Evolutionary conservation across 2,797 vertebrate genomes (phyloP), one percentile per base, ranked within the genome.

Genomic region (Trachurus trachurus): DNA sequence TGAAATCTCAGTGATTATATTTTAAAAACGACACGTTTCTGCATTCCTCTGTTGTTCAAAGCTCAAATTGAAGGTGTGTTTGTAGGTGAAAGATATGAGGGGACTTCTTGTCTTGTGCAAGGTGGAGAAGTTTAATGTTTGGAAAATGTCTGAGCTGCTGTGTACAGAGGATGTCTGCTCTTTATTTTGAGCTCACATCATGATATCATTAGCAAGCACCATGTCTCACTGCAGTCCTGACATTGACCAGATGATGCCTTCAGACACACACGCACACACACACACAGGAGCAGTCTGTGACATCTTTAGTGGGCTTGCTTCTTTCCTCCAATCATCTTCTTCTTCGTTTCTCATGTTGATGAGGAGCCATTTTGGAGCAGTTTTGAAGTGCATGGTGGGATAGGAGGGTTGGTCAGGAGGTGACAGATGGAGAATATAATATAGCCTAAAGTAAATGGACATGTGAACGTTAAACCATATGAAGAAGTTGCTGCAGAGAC

Each of bases 181-280:
- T n/a, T 67, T 73, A 76, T 57, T 66, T 44, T 34, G 9, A 56
- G 49, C 59, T 21, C 37, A 34, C 26, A 15, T 66, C 1, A 13
- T 63, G 63, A 63, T 59, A 37, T 61, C 21, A 76, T 74, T 54
- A 56, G 59, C 1, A 11, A 45, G 37, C 21, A 12, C 53, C 44
- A 2, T 61, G 77, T 21, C 59, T 72, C 60, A 1, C 64, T 52
- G 6, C 68, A 67, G 52, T 63, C 19, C 2, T 53, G 54, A 80
- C 70, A 68, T 39, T 78, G 49, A 65, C 47, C 76, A 74, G 56
- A 70, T 45, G 40, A 72, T 50, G 59, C 54, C 49, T 66, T 29
- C 34, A 71, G 9, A 26, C 11, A 63, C 57, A 45, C 61, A 58
- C 54, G 6, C 11, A 13, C 9, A 12, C 49, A 52, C 49, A 21